These are phyloP conservation scores for Bombyx huttoni DNA, from an alignment of 2,888 invertebrate genomes.

Conservation along the genomic window DNA sequence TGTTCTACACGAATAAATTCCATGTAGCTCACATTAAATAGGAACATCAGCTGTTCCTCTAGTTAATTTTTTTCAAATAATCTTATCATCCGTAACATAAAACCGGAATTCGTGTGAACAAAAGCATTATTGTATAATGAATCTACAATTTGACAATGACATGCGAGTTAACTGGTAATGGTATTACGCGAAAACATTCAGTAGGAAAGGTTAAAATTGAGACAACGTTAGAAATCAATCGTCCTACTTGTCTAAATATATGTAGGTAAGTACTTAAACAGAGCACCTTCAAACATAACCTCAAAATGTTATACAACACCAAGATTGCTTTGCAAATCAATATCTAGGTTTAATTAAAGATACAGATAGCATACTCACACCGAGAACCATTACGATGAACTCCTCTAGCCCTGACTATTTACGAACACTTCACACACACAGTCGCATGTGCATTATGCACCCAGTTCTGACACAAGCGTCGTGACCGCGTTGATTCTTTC, in stretches of 20 bases:
- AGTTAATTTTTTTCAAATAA: not conserved
- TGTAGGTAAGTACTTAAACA: slow-evolving; percentile 23
- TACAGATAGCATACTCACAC: slow-evolving; percentile 47
- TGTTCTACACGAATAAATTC: not conserved
- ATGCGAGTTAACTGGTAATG: slow-evolving; percentile 10
- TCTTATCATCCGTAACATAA: not conserved
- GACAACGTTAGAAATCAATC: slow-evolving; percentile 16
- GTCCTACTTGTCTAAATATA: slow-evolving; percentile 4
- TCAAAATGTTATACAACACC: slow-evolving; percentile 41
- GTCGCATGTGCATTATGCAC: slow-evolving; percentile 53
- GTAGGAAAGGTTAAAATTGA: slow-evolving; percentile 24
- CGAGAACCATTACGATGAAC: slow-evolving; percentile 52
- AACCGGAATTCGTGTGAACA: not conserved
- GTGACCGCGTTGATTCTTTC: slow-evolving; percentile 31
- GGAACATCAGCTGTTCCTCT: not conserved
- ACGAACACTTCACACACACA: slow-evolving; percentile 63
- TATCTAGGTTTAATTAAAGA: slow-evolving; percentile 23
- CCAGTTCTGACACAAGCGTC: slow-evolving; percentile 41
- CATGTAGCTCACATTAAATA: not conserved
- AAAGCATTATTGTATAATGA: not conserved
- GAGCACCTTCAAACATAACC: slow-evolving; percentile 50
- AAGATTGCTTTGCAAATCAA: slow-evolving; percentile 14
- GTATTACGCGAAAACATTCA: slow-evolving; percentile 27
- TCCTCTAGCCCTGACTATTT: slow-evolving; percentile 60
- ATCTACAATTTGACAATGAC: not conserved